phyloP scores from a whole-genome alignment of 2,113 vertebrate genomes.

The Onychostruthus taczanowskii region DNA sequence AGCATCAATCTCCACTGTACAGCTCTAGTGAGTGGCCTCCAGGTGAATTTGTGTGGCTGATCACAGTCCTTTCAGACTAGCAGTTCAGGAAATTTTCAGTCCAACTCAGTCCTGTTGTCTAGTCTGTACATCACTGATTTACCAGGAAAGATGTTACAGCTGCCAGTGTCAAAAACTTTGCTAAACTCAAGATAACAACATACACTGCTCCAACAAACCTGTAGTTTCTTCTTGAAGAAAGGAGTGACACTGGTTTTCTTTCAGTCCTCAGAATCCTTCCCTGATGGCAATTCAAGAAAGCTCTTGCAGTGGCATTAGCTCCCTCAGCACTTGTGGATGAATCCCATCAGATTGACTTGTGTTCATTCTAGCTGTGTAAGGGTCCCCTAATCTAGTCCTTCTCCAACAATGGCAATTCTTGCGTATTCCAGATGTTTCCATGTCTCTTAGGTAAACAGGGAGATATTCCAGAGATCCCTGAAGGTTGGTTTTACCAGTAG shows the following conservation, averaged over 20 bases:
- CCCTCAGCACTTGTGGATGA: neutral
- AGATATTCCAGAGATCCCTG: neutral
- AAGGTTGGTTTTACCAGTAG: neutral
- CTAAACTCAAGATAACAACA: neutral
- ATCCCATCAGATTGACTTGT: neutral
- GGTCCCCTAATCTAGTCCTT: neutral
- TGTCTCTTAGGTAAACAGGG: neutral
- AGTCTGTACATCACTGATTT: neutral
- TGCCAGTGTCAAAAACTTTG: neutral
- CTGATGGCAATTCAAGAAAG: neutral
- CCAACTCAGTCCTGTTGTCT: neutral
- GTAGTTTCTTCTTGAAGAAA: neutral
- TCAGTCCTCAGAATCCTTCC: neutral
- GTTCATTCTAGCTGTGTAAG: neutral
- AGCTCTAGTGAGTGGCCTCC: neutral
- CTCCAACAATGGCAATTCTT: neutral
- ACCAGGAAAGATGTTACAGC: neutral
- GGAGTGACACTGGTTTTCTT: neutral
- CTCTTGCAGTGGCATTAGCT: neutral
- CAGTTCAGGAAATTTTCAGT: neutral
- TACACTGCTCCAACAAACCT: rapidly evolving
- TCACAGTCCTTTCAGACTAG: neutral
- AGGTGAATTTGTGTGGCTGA: neutral
- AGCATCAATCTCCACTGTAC: neutral
- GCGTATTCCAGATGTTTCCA: neutral